Base-by-base conservation (phyloP, 2,113 vertebrate species). In the Orthonyx spaldingii region DNA sequence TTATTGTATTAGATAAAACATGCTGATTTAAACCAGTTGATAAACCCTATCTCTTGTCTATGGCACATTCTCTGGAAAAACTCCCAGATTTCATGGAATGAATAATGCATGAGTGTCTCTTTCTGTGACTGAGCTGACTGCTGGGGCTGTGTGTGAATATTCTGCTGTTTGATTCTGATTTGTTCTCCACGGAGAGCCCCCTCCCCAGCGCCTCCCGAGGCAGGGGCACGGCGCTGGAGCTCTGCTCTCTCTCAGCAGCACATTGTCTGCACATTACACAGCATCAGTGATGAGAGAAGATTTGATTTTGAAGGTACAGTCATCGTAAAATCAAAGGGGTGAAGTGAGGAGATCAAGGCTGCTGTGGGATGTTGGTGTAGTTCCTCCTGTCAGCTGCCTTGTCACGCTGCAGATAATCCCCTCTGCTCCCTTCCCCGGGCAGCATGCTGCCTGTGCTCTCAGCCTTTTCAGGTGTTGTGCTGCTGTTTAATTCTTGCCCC, bases 21-120 rank as follows among this genome's bases (percentile, higher is more conserved):
- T 61, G 87, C 56, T 96, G 97, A 95, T 97, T 98, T 97, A 94
- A 97, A 97, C 88, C 71, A 95, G 91, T 91, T 97, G 96, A 97
- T 97, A 98, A 97, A 56, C 4, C 57, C 42, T 87, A 33, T 95
- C 94, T 97, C 57, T 39, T 77, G 71, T 97, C 83, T 84, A 69
- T 96, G 82, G 59, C 95, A 85, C 53, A 70, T 97, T 96, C 84
- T 97, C 96, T 98, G 96, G 96, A 98, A 97, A 93, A 97, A 77
- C 52, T 98, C 94, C 97, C 91, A 93, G 94, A 95, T 97, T 96
- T 96, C 94, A 85, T 4, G 37, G 91, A 42, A 96, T 98, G 97
- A 98, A 98, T 98, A 97, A 98, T 97, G 83, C 70, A 97, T 94
- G 61, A 91, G 26, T 53, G 52, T 91, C 84, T 96, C 95, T 96